Evolutionary conservation across 2,888 invertebrate species (phyloP).

Genomic region (Beris chalybata): DNA sequence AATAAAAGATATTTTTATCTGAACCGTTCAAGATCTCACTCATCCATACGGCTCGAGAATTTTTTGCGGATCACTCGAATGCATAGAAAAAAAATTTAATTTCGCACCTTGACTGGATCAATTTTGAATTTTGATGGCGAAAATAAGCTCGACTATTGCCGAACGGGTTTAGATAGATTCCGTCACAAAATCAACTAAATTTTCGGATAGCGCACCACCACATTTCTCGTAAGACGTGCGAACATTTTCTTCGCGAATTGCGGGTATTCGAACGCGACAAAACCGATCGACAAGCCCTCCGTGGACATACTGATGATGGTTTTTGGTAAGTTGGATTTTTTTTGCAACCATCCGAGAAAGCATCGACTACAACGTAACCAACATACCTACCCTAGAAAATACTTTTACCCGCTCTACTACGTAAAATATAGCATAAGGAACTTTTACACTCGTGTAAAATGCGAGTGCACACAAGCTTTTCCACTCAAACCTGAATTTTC

Average conservation of each 20-base stretch:
- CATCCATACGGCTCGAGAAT: no score
- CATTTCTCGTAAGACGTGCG: conserved; percentile 2
- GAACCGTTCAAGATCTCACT: no score
- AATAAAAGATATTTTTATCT: no score
- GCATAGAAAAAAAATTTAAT: no score
- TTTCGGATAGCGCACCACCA: no score
- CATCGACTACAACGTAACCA: conserved; percentile 19
- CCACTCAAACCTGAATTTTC: background rate
- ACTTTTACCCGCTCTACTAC: background rate
- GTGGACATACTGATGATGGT: conserved; percentile 34
- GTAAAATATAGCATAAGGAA: conserved; percentile 17
- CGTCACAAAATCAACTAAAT: no score
- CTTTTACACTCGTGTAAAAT: conserved; percentile 24
- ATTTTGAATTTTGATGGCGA: no score
- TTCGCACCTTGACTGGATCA: no score
- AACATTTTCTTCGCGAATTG: background rate
- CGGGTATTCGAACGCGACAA: background rate
- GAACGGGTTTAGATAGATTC: no score
- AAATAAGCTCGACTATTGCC: no score
- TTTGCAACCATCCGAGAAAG: conserved; percentile 22
- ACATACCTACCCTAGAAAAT: conserved; percentile 13
- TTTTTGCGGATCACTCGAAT: no score
- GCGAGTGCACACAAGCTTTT: conserved; percentile 9
- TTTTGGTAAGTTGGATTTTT: conserved; percentile 25
- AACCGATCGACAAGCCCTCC: conserved; percentile 35